Base-by-base conservation (phyloP, 2,888 invertebrate genomes). In the Meliscaeva auricollis region DNA sequence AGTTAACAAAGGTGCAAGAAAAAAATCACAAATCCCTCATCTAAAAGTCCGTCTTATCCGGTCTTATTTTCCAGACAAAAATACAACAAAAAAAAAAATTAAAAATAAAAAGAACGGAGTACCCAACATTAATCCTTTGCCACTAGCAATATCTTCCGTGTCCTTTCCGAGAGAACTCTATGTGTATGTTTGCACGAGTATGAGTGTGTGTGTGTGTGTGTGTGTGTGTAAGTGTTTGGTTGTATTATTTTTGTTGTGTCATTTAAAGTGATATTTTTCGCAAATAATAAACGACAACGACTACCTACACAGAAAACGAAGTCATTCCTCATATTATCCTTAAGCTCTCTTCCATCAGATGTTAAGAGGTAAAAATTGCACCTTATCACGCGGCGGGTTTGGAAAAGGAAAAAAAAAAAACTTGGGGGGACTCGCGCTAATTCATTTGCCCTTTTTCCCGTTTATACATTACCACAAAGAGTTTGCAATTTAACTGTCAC, bases 401-500 rank as follows among this genome's bases (percentile, higher is more conserved):
- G 6, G 50, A 15, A 38, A n/a, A n/a, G n/a, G n/a, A n/a, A n/a
- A n/a, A n/a, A n/a, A n/a, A n/a, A n/a, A 38, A 3, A 13, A 38
- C 38, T 38, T 3, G 38, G 11, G 9, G 66, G 30, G 26, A n/a
- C 17, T 35, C 73, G 69, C 68, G 69, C 73, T 82, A 77, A 77
- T 82, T 73, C 78, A 77, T 77, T 77, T 38, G 2, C 9, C 13
- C 1, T 38, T 38, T 38, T 38, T 38, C 0, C 38, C 9, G 8
- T n/a, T 9, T 38, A 11, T 38, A 11, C 9, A 38, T 13, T 13
- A 38, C 38, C 11, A 38, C 9, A 38, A 38, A 9, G 13, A 38
- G 50, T 85, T 80, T 54, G 68, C 68, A 76, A 80, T 80, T 85
- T 85, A 69, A 81, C 73, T 85, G 85, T 85, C 85, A 85, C 85